Percentiles rank a stretch among this genome's conserved stretches.
Evolutionary conservation across 2,113 vertebrate species (phyloP).

Genomic region (Halichoerus grypus): DNA sequence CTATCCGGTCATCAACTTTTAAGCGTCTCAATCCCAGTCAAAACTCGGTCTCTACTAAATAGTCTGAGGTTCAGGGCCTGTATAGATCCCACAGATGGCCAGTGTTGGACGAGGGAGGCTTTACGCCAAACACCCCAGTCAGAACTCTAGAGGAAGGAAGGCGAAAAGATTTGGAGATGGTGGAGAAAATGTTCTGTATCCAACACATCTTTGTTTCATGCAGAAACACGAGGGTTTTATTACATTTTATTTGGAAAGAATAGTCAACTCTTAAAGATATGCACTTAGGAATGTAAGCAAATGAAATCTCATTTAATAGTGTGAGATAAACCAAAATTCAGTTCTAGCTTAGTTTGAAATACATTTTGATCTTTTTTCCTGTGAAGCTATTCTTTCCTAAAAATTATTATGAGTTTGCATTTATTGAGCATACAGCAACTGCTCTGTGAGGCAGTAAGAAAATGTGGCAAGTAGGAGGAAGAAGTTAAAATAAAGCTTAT

Average conservation of each 20-base stretch:
- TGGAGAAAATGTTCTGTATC: not conserved
- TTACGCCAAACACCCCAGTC: not conserved
- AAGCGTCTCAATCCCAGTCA: not conserved
- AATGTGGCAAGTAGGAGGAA: not conserved
- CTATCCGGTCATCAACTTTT: not conserved
- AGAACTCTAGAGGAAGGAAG: not conserved
- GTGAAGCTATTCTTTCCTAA: not conserved
- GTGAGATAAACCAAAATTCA: not conserved
- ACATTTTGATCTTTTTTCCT: not conserved
- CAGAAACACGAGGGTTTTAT: not conserved
- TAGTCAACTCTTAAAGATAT: not conserved
- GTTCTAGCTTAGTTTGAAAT: not conserved
- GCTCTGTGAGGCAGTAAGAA: not conserved
- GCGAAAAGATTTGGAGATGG: not conserved
- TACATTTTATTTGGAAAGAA: not conserved
- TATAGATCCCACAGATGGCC: not conserved
- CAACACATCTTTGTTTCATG: not conserved
- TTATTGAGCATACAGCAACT: not conserved
- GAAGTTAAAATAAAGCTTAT: not conserved
- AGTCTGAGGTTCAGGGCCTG: not conserved
- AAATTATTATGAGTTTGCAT: not conserved
- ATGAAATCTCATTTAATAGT: not conserved
- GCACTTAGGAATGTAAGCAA: not conserved
- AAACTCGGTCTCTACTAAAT: not conserved
- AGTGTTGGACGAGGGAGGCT: not conserved